Evolutionary conservation across 1,140 invertebrate species (phyloP).

Genomic region (Zaprionus gabonicus): DNA sequence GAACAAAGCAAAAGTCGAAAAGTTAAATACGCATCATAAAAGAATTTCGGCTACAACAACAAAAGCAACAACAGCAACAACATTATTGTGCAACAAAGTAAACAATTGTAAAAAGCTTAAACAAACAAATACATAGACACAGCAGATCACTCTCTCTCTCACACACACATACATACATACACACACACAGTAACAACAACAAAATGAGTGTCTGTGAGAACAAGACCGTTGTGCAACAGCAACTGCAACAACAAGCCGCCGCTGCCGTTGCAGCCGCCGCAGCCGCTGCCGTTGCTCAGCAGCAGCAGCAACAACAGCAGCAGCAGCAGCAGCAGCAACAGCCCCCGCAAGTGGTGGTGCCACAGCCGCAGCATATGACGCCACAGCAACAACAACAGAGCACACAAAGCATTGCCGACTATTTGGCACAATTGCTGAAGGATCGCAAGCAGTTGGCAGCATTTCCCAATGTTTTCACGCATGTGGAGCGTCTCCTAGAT

Average conservation of each 20-base stretch:
- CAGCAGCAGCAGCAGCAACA: constrained; percentile 43
- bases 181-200: constrained; percentile 48
- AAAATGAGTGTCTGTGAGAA: constrained; percentile 89
- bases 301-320: constrained; percentile 53
- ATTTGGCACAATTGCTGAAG: constrained; percentile 99
- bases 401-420: constrained; percentile 98
- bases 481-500: constrained; percentile 99
- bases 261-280: constrained; percentile 61
- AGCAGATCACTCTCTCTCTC: constrained; percentile 30
- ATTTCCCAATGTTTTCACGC: constrained; percentile 99
- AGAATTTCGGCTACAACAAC: constrained; percentile 59
- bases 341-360: constrained; percentile 66
- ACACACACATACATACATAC: constrained; percentile 37
- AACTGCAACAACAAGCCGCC: constrained; percentile 72
- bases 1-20: constrained; percentile 58
- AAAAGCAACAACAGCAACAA: constrained; percentile 14
- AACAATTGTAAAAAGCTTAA: constrained; percentile 56
- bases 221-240: constrained; percentile 85
- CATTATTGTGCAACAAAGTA: constrained; percentile 55
- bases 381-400: constrained; percentile 87
- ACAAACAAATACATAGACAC: constrained; percentile 38
- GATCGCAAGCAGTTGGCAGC: constrained; percentile 99
- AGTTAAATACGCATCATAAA: constrained; percentile 49
- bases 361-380: constrained; percentile 86
- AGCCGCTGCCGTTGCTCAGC: constrained; percentile 45